These are phyloP conservation scores for Hydropotes inermis DNA, from an alignment of 2,113 vertebrate genomes.

Conservation along the genomic window DNA sequence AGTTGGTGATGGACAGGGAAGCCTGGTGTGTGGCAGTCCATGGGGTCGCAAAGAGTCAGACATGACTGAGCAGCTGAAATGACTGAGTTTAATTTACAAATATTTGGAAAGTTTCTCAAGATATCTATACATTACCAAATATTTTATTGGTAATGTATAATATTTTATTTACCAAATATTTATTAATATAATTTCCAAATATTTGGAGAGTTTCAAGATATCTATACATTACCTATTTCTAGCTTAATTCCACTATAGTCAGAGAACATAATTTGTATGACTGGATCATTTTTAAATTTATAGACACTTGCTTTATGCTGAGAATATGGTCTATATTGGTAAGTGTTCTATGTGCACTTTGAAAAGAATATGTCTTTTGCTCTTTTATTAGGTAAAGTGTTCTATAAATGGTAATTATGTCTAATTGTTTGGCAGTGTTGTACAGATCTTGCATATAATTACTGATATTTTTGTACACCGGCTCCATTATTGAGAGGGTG, in stretches of 20 bases:
- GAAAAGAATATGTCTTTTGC: background rate
- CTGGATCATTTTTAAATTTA: background rate
- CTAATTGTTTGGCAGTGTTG: background rate
- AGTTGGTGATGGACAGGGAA: background rate
- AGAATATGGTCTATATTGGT: background rate
- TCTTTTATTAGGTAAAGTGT: background rate
- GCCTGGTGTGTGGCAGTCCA: background rate
- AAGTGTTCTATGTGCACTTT: background rate
- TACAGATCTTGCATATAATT: background rate
- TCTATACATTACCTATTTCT: background rate
- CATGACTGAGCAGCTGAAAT: accelerated
- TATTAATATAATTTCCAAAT: too few relatives aligned
- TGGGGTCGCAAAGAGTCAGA: background rate
- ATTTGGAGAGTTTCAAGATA: background rate
- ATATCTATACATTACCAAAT: background rate
- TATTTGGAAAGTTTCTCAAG: background rate
- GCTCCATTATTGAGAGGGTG: background rate
- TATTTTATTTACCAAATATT: too few relatives aligned
- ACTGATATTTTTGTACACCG: background rate
- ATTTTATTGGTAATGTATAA: too few relatives aligned
- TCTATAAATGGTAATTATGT: background rate
- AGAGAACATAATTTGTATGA: background rate
- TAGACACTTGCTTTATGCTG: background rate
- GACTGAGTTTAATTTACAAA: background rate
- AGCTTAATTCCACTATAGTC: background rate